Evolutionary conservation across 1,140 invertebrate genomes (phyloP).

Genomic region (Acromyrmex echinatior): DNA sequence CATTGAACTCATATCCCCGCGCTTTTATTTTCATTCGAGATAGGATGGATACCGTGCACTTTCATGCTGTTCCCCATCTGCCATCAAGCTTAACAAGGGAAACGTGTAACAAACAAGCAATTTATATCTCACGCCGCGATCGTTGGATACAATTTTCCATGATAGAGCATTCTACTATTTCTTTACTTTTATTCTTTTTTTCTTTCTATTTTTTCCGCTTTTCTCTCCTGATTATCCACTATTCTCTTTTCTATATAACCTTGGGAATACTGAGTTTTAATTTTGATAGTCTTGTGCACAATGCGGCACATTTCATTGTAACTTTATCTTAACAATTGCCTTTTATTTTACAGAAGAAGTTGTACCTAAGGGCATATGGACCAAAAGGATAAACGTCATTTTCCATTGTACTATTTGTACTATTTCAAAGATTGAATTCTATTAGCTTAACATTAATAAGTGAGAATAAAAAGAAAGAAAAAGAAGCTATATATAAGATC

Average conservation of each 20-base stretch:
- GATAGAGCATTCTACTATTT: not conserved
- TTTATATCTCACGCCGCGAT: slow-evolving; percentile 50
- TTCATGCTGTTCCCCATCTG: slow-evolving; percentile 33
- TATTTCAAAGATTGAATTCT: slow-evolving; percentile 23
- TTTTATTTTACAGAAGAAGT: slow-evolving; percentile 6
- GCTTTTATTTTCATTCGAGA: slow-evolving; percentile 68
- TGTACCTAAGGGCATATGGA: not conserved
- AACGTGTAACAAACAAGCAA: slow-evolving; percentile 51
- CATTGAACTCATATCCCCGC: slow-evolving; percentile 63
- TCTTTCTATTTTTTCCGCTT: not conserved
- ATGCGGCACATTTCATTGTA: not conserved
- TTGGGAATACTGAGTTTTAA: slow-evolving; percentile 13
- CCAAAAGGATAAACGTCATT: slow-evolving; percentile 9
- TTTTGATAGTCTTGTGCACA: slow-evolving; percentile 1
- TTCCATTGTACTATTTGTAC: not conserved
- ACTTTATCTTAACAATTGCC: slow-evolving; percentile 20
- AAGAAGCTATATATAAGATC: not conserved
- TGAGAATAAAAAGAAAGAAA: not conserved
- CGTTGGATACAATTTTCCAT: slow-evolving; percentile 36
- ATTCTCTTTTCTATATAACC: not conserved
- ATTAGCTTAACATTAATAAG: slow-evolving; percentile 23
- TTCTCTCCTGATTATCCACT: not conserved
- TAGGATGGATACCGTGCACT: slow-evolving; percentile 34
- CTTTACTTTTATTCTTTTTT: not conserved
- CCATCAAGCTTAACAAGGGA: slow-evolving; percentile 39